These are phyloP conservation scores for Bombus confusus DNA, from an alignment of 1,140 invertebrate species.

Conservation along the genomic window DNA sequence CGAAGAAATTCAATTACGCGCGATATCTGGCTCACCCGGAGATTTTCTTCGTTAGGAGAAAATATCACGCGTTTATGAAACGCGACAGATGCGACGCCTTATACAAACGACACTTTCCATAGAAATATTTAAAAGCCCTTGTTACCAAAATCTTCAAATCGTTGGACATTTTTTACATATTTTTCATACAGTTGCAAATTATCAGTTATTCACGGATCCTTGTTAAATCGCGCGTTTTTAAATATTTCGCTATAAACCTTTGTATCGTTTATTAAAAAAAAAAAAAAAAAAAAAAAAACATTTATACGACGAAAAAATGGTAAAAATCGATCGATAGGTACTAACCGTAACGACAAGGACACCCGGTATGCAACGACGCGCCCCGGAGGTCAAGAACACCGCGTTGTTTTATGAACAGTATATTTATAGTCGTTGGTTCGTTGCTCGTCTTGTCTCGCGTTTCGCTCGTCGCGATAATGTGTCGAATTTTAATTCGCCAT, in stretches of 20 bases:
- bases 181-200: no score
- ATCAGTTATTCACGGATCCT: no score
- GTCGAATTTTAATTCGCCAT: no score
- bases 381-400: conserved; percentile 53
- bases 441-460: neutral
- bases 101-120: no score
- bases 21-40: neutral
- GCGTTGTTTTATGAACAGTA: conserved; percentile 58
- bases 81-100: neutral
- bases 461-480: neutral
- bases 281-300: no score
- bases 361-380: neutral
- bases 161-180: no score
- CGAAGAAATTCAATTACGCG: neutral
- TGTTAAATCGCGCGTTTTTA: no score
- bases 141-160: no score
- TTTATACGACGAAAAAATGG: neutral
- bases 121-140: no score
- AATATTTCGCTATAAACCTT: no score
- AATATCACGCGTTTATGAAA: neutral
- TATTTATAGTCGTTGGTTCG: conserved; percentile 59
- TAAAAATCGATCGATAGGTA: neutral
- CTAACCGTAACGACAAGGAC: neutral
- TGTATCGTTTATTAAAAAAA: no score
- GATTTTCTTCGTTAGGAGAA: neutral